Conservation (phyloP, 1,140 invertebrate genomes). For the Temnothorax curvispinosus region DNA sequence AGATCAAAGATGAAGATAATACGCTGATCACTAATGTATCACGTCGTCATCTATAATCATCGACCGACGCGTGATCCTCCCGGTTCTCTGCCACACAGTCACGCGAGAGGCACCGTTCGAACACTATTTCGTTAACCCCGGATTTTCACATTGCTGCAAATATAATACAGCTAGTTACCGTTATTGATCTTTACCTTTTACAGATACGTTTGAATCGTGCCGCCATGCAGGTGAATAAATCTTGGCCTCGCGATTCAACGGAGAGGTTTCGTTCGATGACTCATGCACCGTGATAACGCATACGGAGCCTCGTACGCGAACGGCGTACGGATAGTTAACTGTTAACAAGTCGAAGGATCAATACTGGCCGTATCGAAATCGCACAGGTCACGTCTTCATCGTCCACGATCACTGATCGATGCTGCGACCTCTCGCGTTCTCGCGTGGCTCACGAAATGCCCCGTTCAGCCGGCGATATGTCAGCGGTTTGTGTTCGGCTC, state of each 20-base stretch:
- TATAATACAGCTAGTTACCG: constrained; percentile 42
- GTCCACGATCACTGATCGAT: constrained; percentile 46
- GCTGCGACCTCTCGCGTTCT: constrained; percentile 34
- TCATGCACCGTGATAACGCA: constrained; percentile 31
- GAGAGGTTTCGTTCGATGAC: constrained; percentile 1
- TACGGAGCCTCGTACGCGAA: neutral
- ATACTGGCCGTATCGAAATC: constrained; percentile 35
- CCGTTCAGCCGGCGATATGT: constrained; percentile 24
- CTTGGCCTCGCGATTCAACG: constrained; percentile 24
- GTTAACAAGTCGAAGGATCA: constrained; percentile 50
- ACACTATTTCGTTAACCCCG: constrained; percentile 18
- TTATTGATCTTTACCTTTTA: constrained; percentile 49
- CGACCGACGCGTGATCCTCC: constrained; percentile 44
- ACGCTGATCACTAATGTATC: constrained; percentile 53
- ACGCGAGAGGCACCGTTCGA: neutral
- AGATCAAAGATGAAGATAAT: constrained; percentile 54
- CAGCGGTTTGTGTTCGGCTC: constrained; percentile 11
- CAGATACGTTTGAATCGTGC: constrained; percentile 5
- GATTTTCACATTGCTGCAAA: constrained; percentile 40
- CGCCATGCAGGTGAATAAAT: constrained; percentile 33
- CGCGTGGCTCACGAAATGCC: constrained; percentile 39
- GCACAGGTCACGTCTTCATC: constrained; percentile 36
- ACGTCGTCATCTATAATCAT: constrained; percentile 53
- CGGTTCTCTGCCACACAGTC: constrained; percentile 20
- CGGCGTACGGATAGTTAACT: constrained; percentile 35